Base-by-base conservation (phyloP, 2,113 vertebrate species). In the Ranitomeya imitator region DNA sequence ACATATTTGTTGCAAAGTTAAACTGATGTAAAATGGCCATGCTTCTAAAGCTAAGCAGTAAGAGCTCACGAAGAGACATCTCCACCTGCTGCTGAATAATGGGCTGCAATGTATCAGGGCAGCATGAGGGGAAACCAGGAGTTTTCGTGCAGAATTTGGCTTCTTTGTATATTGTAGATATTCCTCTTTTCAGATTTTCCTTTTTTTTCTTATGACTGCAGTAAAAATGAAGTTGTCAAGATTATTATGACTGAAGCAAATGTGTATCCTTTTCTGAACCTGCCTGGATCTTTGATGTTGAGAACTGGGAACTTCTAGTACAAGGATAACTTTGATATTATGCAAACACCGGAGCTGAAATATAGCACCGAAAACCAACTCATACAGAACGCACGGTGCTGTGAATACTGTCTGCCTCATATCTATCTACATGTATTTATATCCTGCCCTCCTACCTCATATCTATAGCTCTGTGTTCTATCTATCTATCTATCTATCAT, bases 181-280 rank as follows among this genome's bases (percentile, higher is more conserved):
- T 8, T 14, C 19, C 23, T 84, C 71, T 71, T 45, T 45, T 45
- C 37, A 45, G 37, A 45, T 71, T 69, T 21, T 84, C 71, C 31
- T 69, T 13, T 59, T 59, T 74, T 74, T 85, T 85, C 69, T 85
- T 69, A 76, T 60, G 82, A 69, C 82, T 84, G 82, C 45, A 23
- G 82, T 54, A 84, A 54, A 61, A 74, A 85, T 74, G 67, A 74
- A 74, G 54, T 60, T 85, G 54, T 85, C 54, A 85, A 85, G 69
- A 74, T 85, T 74, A 85, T 85, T 85, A 85, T 60, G 55, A 37
- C 54, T 76, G 69, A 73, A 73, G 83, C 65, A 73, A 71, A 85
- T 73, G 67, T 85, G 21, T 85, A 37, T 73, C 67, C 69, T 85
- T 85, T 26, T 71, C 4, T 84, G 45, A 84, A 84, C 82, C 63